Evolutionary conservation across 2,797 vertebrate genomes (phyloP), one percentile per base, ranked within the genome.

Genomic region (Lagocephalus sceleratus): DNA sequence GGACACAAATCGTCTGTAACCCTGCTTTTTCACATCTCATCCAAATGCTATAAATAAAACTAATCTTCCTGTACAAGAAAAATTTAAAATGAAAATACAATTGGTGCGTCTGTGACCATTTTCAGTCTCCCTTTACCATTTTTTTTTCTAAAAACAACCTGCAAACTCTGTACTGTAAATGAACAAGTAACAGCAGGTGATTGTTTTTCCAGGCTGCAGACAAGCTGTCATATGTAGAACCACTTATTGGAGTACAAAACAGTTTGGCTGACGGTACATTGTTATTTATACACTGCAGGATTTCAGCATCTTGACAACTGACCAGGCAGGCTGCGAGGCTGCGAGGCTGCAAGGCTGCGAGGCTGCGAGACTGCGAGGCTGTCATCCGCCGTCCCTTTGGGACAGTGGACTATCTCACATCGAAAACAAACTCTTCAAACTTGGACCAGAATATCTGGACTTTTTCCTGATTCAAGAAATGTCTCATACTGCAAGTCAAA

Each of bases 201-300:
- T 40, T 40, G 39, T 40, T 6, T 7, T 17, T n/a, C 39, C 39
- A 6, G 6, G 49, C 42, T 60, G 23, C n/a, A 3, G 22, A 32
- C 22, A 60, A 29, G 20, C 29, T 73, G 61, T 62, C 58, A 57
- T 46, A 19, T 45, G 32, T 53, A 32, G 32, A 63, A 54, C 49
- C 44, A 35, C 8, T 44, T 49, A 41, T 32, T 29, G n/a, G 26
- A 53, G n/a, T 43, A 47, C 40, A 66, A 40, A 20, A 61, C 63
- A 48, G 48, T 53, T 49, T 38, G 25, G 53, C 57, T 50, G 46
- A 47, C 57, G 43, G 61, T 64, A 40, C 67, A 60, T 69, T 47
- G 65, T 78, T 75, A 75, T 79, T 81, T 76, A 66, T 65, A 47
- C 50, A 50, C 21, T 1, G 21, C 65, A 46, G 66, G 61, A 56